Conservation (phyloP, 1,140 invertebrate species). For the Tetranychus urticae region DNA sequence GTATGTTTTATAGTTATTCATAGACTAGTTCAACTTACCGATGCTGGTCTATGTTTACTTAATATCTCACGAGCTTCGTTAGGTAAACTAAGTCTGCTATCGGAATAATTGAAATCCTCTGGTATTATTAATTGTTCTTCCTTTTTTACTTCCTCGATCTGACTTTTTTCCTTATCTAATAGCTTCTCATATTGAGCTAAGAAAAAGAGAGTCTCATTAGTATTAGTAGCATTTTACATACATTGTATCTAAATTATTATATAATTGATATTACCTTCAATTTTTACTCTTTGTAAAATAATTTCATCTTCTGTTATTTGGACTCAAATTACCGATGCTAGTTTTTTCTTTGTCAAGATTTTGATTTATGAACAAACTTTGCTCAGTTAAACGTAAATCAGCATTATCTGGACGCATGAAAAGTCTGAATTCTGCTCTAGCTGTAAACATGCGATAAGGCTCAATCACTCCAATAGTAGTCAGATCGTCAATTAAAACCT, state of each 20-base stretch:
- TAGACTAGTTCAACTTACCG: conserved; percentile 27
- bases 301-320: background rate
- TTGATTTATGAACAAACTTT: conserved; percentile 22
- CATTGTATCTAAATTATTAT: background rate
- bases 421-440: conserved; percentile 63
- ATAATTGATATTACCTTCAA: conserved; percentile 27
- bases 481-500: conserved; percentile 74
- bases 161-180: conserved; percentile 31
- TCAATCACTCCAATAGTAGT: conserved; percentile 58
- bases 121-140: conserved; percentile 46
- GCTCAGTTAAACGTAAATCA: conserved; percentile 51
- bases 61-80: conserved; percentile 35
- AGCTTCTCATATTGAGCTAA: conserved; percentile 9
- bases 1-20: background rate
- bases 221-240: background rate
- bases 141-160: conserved; percentile 38
- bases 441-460: conserved; percentile 88
- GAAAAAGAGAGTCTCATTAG: background rate
- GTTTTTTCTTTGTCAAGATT: conserved; percentile 9
- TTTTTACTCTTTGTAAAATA: conserved; percentile 22
- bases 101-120: conserved; percentile 41
- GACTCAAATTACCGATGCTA: conserved; percentile 30
- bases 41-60: conserved; percentile 34
- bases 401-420: conserved; percentile 68
- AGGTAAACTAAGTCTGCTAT: conserved; percentile 29